phyloP scores from a whole-genome alignment of 2,113 vertebrate species.

The Mormoops blainvillei region DNA sequence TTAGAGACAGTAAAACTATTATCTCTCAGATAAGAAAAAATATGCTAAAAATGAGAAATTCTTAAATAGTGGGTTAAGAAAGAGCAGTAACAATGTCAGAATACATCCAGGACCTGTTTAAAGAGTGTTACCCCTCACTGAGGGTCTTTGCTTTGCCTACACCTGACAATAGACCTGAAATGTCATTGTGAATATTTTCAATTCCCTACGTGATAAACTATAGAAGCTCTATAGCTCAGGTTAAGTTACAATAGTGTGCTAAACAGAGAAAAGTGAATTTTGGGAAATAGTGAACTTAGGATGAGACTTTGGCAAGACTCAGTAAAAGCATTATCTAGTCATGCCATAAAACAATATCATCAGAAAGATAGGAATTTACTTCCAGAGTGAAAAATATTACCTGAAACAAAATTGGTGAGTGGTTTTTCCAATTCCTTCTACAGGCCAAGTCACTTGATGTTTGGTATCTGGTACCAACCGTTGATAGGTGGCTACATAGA shows the following conservation, averaged over 20 bases:
- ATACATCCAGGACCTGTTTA: not conserved
- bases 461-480: not conserved
- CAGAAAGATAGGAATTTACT: slow-evolving; percentile 3
- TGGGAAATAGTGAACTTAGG: not conserved
- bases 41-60: not conserved
- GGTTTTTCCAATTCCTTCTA: not conserved
- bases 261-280: not conserved
- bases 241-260: not conserved
- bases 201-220: not conserved
- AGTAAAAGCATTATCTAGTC: not conserved
- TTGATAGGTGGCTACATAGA: not conserved
- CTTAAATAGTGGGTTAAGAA: not conserved
- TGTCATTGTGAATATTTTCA: slow-evolving; percentile 15
- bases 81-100: not conserved
- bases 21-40: not conserved
- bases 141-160: not conserved
- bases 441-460: not conserved
- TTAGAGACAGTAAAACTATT: not conserved
- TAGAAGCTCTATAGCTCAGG: not conserved
- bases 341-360: not conserved
- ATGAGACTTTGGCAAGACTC: not conserved
- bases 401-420: not conserved
- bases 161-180: not conserved
- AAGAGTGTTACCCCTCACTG: not conserved
- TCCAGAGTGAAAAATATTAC: not conserved